A percentile compares a stretch with the other conserved stretches of the same genome.
These are phyloP conservation scores for Bovichtus variegatus DNA, from an alignment of 2,797 vertebrate species.

Conservation along the genomic window DNA sequence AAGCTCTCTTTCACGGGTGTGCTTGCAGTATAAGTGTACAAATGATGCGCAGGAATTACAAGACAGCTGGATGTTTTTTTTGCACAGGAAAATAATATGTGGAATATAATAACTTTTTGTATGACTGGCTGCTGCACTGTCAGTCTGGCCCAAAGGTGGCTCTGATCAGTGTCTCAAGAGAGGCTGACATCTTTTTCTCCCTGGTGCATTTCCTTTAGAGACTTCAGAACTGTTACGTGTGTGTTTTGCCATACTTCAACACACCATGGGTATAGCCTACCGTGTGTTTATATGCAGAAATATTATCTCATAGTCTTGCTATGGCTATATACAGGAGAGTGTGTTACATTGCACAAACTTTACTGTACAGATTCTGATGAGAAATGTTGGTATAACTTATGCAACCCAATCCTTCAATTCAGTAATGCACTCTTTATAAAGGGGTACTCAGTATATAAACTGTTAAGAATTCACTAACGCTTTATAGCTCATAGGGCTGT, in stretches of 20 bases:
- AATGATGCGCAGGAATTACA: neutral
- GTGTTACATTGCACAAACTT: neutral
- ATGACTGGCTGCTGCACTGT: neutral
- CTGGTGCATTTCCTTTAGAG: neutral
- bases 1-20: neutral
- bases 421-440: neutral
- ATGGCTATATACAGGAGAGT: neutral
- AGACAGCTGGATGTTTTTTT: conserved; percentile 4
- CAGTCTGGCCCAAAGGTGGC: neutral
- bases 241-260: neutral
- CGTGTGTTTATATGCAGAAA: neutral
- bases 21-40: neutral
- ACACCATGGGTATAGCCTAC: neutral
- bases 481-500: neutral
- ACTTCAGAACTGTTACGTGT: neutral
- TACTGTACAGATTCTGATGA: neutral
- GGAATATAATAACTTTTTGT: neutral
- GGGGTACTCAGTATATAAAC: neutral
- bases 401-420: neutral
- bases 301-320: neutral
- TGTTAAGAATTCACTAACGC: neutral
- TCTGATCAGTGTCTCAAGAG: neutral
- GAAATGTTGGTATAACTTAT: neutral
- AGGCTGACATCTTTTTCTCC: neutral
- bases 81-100: conserved; percentile 9